A percentile compares a stretch with the other conserved stretches of the same genome.
Conservation (phyloP, 2,888 invertebrate genomes). For the Drosophila meridionalis region DNA sequence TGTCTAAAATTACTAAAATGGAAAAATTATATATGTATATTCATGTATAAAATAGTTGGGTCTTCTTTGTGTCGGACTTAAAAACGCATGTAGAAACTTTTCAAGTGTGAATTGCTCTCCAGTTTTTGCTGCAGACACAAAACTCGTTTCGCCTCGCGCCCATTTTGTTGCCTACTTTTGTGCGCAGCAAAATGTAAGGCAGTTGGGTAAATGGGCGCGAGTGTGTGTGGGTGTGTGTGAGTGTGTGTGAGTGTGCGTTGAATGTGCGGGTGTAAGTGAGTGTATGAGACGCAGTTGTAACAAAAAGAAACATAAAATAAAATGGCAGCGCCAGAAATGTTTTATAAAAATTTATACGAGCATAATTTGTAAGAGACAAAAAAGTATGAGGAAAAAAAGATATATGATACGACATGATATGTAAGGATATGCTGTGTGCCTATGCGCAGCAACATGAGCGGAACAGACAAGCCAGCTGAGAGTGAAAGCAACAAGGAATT, state of each 20-base stretch:
- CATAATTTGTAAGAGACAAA: constrained; percentile 74
- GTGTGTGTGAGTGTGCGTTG: constrained; percentile 5
- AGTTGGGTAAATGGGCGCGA: constrained; percentile 16
- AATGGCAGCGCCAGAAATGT: constrained; percentile 78
- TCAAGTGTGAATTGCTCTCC: constrained; percentile 81
- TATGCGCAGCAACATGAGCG: background rate
- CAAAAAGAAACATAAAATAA: constrained; percentile 77
- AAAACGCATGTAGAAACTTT: constrained; percentile 79
- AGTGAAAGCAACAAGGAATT: constrained; percentile 6
- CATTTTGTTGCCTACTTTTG: constrained; percentile 71
- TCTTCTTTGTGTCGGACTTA: constrained; percentile 61
- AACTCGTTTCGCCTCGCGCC: constrained; percentile 45
- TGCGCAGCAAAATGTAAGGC: constrained; percentile 53
- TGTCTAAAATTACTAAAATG: constrained; percentile 23
- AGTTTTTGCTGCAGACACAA: constrained; percentile 69
- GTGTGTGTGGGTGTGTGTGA: constrained; percentile 3
- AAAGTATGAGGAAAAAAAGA: constrained; percentile 16
- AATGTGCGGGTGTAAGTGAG: constrained; percentile 24
- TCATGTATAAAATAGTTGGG: constrained; percentile 62
- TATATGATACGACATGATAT: constrained; percentile 9
- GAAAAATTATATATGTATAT: constrained; percentile 14
- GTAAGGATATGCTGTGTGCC: background rate
- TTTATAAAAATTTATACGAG: constrained; percentile 80
- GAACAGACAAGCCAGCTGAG: constrained; percentile 6
- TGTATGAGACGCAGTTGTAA: constrained; percentile 68